Evolutionary conservation across 1,140 invertebrate genomes (phyloP).

Genomic region (Drosophila subobscura): DNA sequence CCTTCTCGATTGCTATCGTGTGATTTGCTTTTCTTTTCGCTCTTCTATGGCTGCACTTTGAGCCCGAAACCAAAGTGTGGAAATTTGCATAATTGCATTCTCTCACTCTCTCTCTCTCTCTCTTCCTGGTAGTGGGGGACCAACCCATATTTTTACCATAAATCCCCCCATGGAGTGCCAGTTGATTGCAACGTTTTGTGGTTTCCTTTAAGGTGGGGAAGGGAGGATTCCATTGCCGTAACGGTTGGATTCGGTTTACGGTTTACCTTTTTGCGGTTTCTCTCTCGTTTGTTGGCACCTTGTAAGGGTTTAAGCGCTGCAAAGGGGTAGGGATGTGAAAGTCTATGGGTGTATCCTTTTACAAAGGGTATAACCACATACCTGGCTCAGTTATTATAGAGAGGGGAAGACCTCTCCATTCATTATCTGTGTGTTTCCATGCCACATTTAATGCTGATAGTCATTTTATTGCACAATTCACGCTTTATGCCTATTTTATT

Average conservation of each 20-base stretch:
- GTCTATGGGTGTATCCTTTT: slow-evolving; percentile 50
- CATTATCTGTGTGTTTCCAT: slow-evolving; percentile 3
- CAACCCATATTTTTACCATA: slow-evolving; percentile 29
- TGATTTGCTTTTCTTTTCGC: slow-evolving; percentile 13
- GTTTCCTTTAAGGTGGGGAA: slow-evolving; percentile 43
- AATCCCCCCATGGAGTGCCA: slow-evolving; percentile 42
- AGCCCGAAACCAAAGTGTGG: slow-evolving; percentile 7
- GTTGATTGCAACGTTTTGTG: slow-evolving; percentile 64
- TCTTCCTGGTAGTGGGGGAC: slow-evolving; percentile 28
- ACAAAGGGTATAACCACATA: slow-evolving; percentile 50
- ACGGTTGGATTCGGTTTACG: slow-evolving; percentile 27
- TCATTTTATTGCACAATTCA: slow-evolving; percentile 65
- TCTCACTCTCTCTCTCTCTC: slow-evolving; percentile 22
- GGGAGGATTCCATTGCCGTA: slow-evolving; percentile 19
- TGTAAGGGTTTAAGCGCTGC: slow-evolving; percentile 15
- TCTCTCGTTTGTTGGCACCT: slow-evolving; percentile 42
- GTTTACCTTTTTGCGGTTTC: slow-evolving; percentile 66
- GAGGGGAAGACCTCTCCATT: slow-evolving; percentile 12
- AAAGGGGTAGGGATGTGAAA: slow-evolving; percentile 16
- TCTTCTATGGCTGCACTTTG: slow-evolving; percentile 39
- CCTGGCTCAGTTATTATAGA: slow-evolving; percentile 25
- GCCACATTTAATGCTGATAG: slow-evolving; percentile 16
- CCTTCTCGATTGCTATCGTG: slow-evolving; percentile 36
- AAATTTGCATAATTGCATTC: slow-evolving; percentile 74
- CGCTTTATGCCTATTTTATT: slow-evolving; percentile 34